Percentiles rank a stretch among this genome's conserved stretches.
Evolutionary conservation across 1,140 invertebrate genomes (phyloP).

Genomic region (Chrysomallon squamiferum): DNA sequence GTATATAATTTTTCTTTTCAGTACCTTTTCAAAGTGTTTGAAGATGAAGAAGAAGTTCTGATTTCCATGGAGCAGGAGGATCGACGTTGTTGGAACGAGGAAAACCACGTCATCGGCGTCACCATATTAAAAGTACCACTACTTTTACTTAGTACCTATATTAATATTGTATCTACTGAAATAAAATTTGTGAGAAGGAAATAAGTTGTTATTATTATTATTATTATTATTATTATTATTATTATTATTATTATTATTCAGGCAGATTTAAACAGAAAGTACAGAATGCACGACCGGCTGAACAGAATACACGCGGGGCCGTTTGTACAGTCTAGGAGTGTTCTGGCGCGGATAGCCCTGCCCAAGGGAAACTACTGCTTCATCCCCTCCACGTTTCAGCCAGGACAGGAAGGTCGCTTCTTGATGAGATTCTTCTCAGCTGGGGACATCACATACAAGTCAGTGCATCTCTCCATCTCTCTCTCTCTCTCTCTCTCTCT

Average conservation of each 20-base stretch:
- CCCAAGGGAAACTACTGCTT: conserved; percentile 71
- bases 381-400: conserved; percentile 72
- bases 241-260: conserved; percentile 28
- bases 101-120: conserved; percentile 95
- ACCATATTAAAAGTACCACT: conserved; percentile 82
- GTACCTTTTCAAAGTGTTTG: conserved; percentile 48
- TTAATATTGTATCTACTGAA: not conserved
- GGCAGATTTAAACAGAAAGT: conserved; percentile 71
- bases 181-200: too few species aligned
- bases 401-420: conserved; percentile 67
- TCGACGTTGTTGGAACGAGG: conserved; percentile 84
- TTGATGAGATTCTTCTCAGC: conserved; percentile 69
- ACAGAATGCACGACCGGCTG: conserved; percentile 66
- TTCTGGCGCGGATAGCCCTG: conserved; percentile 64
- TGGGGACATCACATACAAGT: conserved; percentile 27
- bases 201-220: too few species aligned
- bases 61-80: conserved; percentile 77
- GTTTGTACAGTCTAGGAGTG: conserved; percentile 66
- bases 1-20: conserved; percentile 25
- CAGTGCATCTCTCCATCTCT: conserved; percentile 4
- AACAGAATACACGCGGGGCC: conserved; percentile 64
- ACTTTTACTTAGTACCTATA: not conserved
- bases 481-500: too few species aligned
- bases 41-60: conserved; percentile 48
- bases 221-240: not conserved